phyloP scores from a whole-genome alignment of 2,888 invertebrate species.

The Silvanus unidentatus region DNA sequence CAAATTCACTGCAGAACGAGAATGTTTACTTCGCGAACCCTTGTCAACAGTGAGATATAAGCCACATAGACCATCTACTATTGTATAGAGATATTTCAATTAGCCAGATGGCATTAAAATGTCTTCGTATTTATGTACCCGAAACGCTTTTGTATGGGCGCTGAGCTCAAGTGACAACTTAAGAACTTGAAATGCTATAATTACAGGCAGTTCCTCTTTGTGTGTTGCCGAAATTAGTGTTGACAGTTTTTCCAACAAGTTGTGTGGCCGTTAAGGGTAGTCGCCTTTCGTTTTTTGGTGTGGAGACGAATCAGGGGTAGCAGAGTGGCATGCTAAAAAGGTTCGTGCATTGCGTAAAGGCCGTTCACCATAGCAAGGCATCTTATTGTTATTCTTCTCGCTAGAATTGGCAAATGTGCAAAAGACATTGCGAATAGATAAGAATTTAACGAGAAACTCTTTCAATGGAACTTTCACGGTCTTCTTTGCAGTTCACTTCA shows the following conservation, averaged over 20 bases:
- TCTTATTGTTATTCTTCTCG: slow-evolving; percentile 41
- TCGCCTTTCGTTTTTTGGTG: too few relatives aligned
- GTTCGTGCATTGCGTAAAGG: slow-evolving; percentile 25
- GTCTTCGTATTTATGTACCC: not conserved
- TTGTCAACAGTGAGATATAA: slow-evolving; percentile 10
- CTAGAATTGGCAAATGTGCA: slow-evolving; percentile 41
- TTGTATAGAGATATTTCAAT: slow-evolving; percentile 12
- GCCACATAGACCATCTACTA: slow-evolving; percentile 6
- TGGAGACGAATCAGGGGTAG: slow-evolving; percentile 24
- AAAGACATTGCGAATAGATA: slow-evolving; percentile 42
- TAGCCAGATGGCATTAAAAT: slow-evolving; percentile 1
- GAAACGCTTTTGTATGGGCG: too few relatives aligned
- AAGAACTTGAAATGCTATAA: too few relatives aligned
- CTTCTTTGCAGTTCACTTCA: too few relatives aligned
- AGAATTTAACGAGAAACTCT: slow-evolving; percentile 36
- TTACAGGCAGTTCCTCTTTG: too few relatives aligned
- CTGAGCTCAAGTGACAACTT: too few relatives aligned
- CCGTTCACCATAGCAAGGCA: slow-evolving; percentile 22
- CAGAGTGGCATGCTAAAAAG: slow-evolving; percentile 37
- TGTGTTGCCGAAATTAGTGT: too few relatives aligned
- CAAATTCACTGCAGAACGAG: slow-evolving; percentile 2
- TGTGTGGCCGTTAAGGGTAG: too few relatives aligned
- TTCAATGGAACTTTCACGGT: slow-evolving; percentile 22
- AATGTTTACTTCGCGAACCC: slow-evolving; percentile 9
- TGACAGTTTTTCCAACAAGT: too few relatives aligned